phyloP scores from a whole-genome alignment of 1,140 invertebrate genomes.

The Delia radicum region DNA sequence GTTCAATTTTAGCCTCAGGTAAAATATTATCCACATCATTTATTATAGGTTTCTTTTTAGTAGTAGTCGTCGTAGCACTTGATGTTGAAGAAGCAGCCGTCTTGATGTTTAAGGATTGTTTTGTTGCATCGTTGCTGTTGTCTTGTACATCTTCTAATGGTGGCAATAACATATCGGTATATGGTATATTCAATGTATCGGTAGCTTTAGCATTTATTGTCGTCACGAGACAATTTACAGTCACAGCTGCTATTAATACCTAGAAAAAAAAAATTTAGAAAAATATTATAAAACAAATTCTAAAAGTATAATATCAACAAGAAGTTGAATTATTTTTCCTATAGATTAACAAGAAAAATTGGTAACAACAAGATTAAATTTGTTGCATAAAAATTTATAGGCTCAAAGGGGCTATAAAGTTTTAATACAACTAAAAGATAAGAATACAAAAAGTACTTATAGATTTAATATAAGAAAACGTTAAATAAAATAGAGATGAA shows the following conservation, averaged over 20 bases:
- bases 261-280: neutral
- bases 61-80: neutral
- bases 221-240: constrained; percentile 21
- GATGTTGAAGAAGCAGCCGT: neutral
- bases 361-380: neutral
- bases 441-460: no score
- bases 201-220: constrained; percentile 11
- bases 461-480: no score
- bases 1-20: constrained; percentile 7
- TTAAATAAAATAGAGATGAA: no score
- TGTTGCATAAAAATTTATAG: neutral
- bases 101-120: neutral
- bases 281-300: neutral
- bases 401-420: neutral
- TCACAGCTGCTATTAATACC: constrained; percentile 22
- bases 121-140: neutral
- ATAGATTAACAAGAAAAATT: neutral
- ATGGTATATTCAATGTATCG: neutral
- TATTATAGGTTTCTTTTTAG: neutral
- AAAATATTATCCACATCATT: constrained; percentile 14
- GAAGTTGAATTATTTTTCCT: neutral
- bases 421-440: neutral
- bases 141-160: neutral
- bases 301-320: neutral
- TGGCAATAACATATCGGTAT: neutral